These are phyloP conservation scores for Odontocolon sp. DNA, from an alignment of 2,888 invertebrate genomes.

Conservation along the genomic window DNA sequence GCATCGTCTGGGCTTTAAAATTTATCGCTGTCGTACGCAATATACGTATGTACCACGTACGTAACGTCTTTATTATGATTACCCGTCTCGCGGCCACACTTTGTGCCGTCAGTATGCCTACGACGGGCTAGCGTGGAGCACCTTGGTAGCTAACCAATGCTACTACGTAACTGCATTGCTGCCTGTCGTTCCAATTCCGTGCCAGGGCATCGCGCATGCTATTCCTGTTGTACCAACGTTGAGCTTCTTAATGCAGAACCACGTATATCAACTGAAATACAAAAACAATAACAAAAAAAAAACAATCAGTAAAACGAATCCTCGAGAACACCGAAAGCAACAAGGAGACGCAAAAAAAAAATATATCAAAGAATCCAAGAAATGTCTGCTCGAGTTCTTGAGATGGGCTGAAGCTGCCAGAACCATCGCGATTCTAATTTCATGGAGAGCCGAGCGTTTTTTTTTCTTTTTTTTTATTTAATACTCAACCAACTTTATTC, in stretches of 20 bases:
- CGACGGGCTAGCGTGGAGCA: no score
- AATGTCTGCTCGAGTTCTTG: constrained; percentile 14
- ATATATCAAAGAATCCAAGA: constrained; percentile 34
- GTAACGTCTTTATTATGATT: constrained; percentile 43
- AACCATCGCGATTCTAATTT: constrained; percentile 58
- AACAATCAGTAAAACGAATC: not conserved
- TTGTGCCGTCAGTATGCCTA: constrained; percentile 17
- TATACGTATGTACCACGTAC: not conserved
- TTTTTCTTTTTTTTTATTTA: no score
- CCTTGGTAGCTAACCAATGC: no score
- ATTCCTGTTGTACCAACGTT: not conserved
- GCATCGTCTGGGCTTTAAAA: constrained; percentile 5
- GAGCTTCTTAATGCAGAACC: constrained; percentile 26
- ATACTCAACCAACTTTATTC: constrained; percentile 40
- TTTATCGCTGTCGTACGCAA: constrained; percentile 27
- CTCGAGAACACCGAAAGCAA: constrained; percentile 30
- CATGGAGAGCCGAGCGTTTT: constrained; percentile 55
- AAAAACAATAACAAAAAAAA: constrained; percentile 3
- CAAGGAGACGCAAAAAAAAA: constrained; percentile 25
- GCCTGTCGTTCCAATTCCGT: constrained; percentile 30
- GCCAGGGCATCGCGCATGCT: constrained; percentile 26
- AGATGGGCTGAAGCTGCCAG: constrained; percentile 21
- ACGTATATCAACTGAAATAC: constrained; percentile 9
- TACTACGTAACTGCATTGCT: no score
- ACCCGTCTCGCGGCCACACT: constrained; percentile 11